A percentile compares a stretch with the other conserved stretches of the same genome.
Conservation (phyloP, 92 coral and sea anemone species). For the Umimayanthus kanabou region DNA sequence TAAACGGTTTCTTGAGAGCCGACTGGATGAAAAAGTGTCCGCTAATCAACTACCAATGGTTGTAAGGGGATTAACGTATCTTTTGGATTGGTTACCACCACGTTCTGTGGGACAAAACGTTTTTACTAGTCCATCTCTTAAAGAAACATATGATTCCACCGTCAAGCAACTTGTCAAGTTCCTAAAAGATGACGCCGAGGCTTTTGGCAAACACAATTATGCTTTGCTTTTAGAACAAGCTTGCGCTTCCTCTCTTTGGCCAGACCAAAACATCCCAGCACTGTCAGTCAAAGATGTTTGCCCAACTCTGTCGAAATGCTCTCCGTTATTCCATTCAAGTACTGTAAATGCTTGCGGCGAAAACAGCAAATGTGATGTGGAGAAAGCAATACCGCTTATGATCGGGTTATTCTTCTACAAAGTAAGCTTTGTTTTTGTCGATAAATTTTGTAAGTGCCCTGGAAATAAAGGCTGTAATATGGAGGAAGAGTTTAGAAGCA, state of each 20-base stretch:
- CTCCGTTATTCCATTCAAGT: conserved; percentile 41
- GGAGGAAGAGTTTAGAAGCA: background rate
- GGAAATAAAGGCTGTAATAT: background rate
- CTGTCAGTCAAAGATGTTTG: conserved; percentile 57
- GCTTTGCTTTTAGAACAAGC: conserved; percentile 42
- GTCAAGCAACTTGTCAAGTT: conserved; percentile 20
- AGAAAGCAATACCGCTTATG: conserved; percentile 61
- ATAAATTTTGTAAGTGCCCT: conserved; percentile 35
- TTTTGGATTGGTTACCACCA: background rate
- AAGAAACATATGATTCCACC: conserved; percentile 14
- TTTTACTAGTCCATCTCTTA: conserved; percentile 3
- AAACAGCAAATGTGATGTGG: conserved; percentile 51
- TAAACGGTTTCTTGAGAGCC: conserved; percentile 22
- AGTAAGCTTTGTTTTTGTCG: conserved; percentile 24
- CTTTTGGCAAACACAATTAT: background rate
- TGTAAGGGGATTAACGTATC: background rate
- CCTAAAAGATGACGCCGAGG: conserved; percentile 24
- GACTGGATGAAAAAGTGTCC: conserved; percentile 24
- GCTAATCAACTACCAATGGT: background rate
- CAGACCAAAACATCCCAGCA: conserved; percentile 37
- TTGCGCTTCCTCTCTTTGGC: conserved; percentile 1
- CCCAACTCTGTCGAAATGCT: conserved; percentile 42
- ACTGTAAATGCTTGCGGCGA: conserved; percentile 48
- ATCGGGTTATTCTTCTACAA: conserved; percentile 52
- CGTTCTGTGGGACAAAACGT: background rate